Percentiles rank a stretch among this genome's conserved stretches.
These are phyloP conservation scores for Mustela erminea DNA, from an alignment of 2,797 vertebrate species.

Conservation along the genomic window DNA sequence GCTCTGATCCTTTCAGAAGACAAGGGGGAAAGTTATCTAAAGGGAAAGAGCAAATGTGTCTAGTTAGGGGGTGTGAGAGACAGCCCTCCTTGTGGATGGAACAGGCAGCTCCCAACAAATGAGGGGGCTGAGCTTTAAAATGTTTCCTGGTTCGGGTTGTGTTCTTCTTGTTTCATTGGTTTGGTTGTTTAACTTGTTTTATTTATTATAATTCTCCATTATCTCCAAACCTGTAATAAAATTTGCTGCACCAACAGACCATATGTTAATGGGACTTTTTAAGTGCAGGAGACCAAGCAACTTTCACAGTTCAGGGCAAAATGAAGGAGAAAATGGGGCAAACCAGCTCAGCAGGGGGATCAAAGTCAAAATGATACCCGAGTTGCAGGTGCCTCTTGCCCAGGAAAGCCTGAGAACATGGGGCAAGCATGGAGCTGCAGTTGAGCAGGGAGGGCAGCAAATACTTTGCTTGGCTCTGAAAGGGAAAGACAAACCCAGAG, in stretches of 20 bases:
- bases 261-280: background rate
- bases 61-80: background rate
- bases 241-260: background rate
- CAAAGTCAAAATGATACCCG: background rate
- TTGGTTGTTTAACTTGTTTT: background rate
- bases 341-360: no score
- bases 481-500: background rate
- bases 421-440: background rate
- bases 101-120: background rate
- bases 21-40: background rate
- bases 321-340: background rate
- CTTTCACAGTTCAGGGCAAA: background rate
- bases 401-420: background rate
- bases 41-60: background rate
- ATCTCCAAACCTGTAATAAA: background rate
- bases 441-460: rapidly evolving
- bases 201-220: background rate
- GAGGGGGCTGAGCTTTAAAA: background rate
- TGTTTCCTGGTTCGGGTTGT: background rate
- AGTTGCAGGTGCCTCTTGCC: background rate
- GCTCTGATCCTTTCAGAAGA: background rate
- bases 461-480: background rate
- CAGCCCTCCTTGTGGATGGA: background rate
- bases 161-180: background rate
- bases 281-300: background rate